These are phyloP conservation scores for Eulemur rubriventer DNA, from an alignment of 2,797 vertebrate genomes.

Conservation along the genomic window DNA sequence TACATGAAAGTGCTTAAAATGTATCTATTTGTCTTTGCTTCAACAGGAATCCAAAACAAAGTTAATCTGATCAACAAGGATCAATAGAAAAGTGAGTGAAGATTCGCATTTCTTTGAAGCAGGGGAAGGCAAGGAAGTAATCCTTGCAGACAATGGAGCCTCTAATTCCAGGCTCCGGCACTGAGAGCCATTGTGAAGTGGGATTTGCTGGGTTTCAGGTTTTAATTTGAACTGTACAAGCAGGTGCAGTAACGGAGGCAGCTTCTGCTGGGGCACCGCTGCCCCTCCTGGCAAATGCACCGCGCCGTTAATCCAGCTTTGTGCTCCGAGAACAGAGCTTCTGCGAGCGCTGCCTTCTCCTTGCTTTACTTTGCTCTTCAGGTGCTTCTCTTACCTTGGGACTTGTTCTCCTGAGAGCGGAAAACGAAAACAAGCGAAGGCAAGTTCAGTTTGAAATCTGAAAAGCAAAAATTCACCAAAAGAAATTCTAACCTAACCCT, in stretches of 20 bases:
- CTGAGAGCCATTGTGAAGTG: conserved; percentile 93
- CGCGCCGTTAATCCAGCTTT: neutral
- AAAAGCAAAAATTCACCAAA: neutral
- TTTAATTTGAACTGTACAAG: conserved; percentile 93
- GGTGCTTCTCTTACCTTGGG: neutral
- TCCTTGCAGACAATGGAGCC: conserved; percentile 86
- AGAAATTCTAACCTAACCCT: neutral
- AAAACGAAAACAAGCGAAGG: neutral
- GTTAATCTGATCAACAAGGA: conserved; percentile 88
- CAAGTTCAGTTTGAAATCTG: neutral
- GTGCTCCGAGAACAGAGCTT: neutral
- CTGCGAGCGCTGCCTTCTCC: neutral
- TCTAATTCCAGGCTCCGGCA: conserved; percentile 84
- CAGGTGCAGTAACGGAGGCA: conserved; percentile 91
- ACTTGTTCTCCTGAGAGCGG: too few relatives aligned
- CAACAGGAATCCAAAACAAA: conserved; percentile 86
- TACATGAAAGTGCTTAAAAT: conserved; percentile 82
- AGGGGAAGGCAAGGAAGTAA: conserved; percentile 84
- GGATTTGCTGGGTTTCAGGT: conserved; percentile 94
- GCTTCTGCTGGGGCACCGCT: conserved; percentile 87
- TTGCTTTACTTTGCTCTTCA: fast-evolving
- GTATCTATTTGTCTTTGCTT: conserved; percentile 87
- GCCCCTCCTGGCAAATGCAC: conserved; percentile 83
- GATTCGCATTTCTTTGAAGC: conserved; percentile 87
- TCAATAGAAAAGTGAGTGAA: conserved; percentile 87